Conservation (phyloP, 2,888 invertebrate species). For the Copidosoma aretas region DNA sequence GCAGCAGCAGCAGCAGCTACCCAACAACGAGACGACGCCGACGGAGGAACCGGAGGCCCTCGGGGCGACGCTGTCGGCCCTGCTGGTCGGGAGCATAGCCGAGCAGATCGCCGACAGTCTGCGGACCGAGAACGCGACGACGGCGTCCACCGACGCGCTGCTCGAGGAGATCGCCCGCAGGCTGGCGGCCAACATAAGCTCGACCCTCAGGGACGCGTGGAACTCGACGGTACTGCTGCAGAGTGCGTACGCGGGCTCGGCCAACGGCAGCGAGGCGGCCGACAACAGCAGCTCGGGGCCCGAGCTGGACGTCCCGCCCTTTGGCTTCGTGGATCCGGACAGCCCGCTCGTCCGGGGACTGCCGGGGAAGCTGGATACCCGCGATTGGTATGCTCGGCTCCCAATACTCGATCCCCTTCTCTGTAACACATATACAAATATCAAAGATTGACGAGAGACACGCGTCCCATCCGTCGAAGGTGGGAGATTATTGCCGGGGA, state of each 20-base stretch:
- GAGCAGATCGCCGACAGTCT: constrained; percentile 47
- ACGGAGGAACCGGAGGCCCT: not conserved
- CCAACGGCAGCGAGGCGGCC: constrained; percentile 19
- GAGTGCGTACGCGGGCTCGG: not conserved
- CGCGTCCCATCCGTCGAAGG: no score
- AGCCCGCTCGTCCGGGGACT: not conserved
- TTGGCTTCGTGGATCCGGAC: no score
- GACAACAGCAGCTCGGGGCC: not conserved
- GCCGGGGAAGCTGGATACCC: constrained; percentile 63
- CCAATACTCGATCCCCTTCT: no score
- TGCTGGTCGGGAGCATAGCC: constrained; percentile 49
- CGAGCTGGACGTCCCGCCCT: not conserved
- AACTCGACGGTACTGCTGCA: constrained; percentile 15
- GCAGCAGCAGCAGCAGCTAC: constrained; percentile 26
- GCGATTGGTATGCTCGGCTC: constrained; percentile 65
- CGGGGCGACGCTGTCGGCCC: constrained; percentile 40
- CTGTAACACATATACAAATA: not conserved
- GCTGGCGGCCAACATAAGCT: constrained; percentile 51
- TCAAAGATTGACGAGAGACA: not conserved
- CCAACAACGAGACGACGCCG: not conserved
- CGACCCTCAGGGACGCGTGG: constrained; percentile 46
- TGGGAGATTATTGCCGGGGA: constrained; percentile 59
- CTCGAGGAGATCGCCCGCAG: constrained; percentile 45
- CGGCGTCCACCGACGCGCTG: constrained; percentile 38
- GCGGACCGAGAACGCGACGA: constrained; percentile 46